These are phyloP conservation scores for Chrysolophus pictus DNA, from an alignment of 2,797 vertebrate genomes.

Conservation along the genomic window DNA sequence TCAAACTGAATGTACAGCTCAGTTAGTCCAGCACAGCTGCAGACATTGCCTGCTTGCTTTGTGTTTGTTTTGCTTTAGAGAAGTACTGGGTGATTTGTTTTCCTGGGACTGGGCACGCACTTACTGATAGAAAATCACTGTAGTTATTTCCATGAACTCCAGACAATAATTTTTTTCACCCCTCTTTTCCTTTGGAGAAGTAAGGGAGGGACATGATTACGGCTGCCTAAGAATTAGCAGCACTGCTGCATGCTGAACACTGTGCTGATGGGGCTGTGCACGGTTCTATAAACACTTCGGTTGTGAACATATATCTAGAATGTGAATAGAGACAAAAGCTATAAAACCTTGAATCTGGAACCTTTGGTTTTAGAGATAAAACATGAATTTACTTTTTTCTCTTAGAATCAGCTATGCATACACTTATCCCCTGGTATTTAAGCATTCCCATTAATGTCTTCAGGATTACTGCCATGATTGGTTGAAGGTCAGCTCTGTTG, in stretches of 20 bases:
- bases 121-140: background rate
- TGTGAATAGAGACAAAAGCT: background rate
- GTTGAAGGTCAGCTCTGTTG: background rate
- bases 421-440: background rate
- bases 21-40: background rate
- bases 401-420: background rate
- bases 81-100: background rate
- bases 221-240: background rate
- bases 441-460: background rate
- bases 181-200: background rate
- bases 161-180: background rate
- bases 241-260: rapidly evolving
- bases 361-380: background rate
- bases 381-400: background rate
- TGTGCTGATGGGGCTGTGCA: background rate
- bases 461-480: background rate
- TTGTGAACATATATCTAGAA: background rate
- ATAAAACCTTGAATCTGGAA: background rate
- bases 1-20: background rate
- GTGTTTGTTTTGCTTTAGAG: background rate
- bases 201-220: background rate
- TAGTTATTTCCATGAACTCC: background rate
- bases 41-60: background rate
- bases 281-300: background rate
- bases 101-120: background rate